A percentile compares a stretch with the other conserved stretches of the same genome.
Evolutionary conservation across 1,140 invertebrate genomes (phyloP).

Genomic region (Rhagoletis zephyria): DNA sequence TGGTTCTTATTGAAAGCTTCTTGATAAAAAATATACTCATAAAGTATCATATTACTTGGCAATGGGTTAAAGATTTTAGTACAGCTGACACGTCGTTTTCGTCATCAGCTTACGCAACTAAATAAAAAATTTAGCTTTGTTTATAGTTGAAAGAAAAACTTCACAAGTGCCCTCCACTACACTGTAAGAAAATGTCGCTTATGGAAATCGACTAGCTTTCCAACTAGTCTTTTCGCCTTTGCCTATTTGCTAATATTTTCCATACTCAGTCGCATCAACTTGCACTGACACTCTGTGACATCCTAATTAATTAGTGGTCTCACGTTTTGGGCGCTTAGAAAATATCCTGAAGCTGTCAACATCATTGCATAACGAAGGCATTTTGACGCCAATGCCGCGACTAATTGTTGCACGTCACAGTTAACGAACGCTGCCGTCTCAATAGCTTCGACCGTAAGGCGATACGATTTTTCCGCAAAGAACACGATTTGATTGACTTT

Average conservation of each 20-base stretch:
- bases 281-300: constrained; percentile 2
- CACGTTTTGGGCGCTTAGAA: constrained; percentile 13
- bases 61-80: too few relatives aligned
- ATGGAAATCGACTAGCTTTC: too few relatives aligned
- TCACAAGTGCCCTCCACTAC: too few relatives aligned
- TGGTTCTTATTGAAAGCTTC: too few relatives aligned
- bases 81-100: too few relatives aligned
- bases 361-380: neutral
- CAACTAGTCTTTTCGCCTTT: too few relatives aligned
- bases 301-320: constrained; percentile 39
- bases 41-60: too few relatives aligned
- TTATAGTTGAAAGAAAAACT: too few relatives aligned
- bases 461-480: neutral
- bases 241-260: neutral
- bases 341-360: constrained; percentile 45
- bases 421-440: constrained; percentile 6
- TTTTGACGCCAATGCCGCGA: neutral
- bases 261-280: neutral
- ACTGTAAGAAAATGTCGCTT: too few relatives aligned
- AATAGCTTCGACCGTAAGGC: constrained; percentile 10
- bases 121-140: too few relatives aligned
- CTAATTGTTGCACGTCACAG: constrained; percentile 1
- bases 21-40: too few relatives aligned
- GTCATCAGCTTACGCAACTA: too few relatives aligned
- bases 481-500: neutral